Base-by-base conservation (phyloP, 2,888 invertebrate genomes). In the Coelogynopora nodosa region DNA sequence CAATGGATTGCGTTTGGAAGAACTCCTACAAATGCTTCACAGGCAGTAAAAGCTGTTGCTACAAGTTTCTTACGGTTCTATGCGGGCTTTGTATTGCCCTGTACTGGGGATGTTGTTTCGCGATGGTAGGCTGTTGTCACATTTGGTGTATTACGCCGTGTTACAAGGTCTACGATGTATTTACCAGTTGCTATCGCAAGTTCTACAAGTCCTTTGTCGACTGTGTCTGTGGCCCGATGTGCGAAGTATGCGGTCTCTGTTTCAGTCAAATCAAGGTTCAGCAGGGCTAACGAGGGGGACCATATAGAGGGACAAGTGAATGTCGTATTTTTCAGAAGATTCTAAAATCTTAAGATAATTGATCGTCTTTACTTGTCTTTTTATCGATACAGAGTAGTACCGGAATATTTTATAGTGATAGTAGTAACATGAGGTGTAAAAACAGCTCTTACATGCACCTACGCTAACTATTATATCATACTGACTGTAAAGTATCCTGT, bases 91-190 rank as follows among this genome's bases (percentile, higher is more conserved):
- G 94, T 29, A 93, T 94, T 84, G 94, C 94, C 0, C 92, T 94
- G 88, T 92, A 93, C 88, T 93, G 94, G 31, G 89, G 89, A 30
- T 89, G 89, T 81, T 84, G 87, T 67, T 89, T 90, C 85, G 89
- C 89, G 0, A 88, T 94, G 89, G 92, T 95, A 13, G 94, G 95
- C 0, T 89, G 88, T 84, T 5, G 80, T 28, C 94, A 95, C 92
- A 94, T 95, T 90, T 95, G 95, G 95, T 94, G 94, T 90, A 92
- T 94, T 23, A 94, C 93, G 0, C 95, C 95, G 0, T 94, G 94
- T 87, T 91, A 95, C 82, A 93, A 94, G 85, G 93, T 94, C 88
- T 93, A 94, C 91, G 94, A 94, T 91, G 94, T 95, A 89, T 93
- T 94, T 90, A 94, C 94, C 90, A 93, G 94, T 0, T 94, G 94